Evolutionary conservation across 1,140 invertebrate species (phyloP), one percentile per base, ranked within the genome.

Genomic region (Fopius arisanus): DNA sequence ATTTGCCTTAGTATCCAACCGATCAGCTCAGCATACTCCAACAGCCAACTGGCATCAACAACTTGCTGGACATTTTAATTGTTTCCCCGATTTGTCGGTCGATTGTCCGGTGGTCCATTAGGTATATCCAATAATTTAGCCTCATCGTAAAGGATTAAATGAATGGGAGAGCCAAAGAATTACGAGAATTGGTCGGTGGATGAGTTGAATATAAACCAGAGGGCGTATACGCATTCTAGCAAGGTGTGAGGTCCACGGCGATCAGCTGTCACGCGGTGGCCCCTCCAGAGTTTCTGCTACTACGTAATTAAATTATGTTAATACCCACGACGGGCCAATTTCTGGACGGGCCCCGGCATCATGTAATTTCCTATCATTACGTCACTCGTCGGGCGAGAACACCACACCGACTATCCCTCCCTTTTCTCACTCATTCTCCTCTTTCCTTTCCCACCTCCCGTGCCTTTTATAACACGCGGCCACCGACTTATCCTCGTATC

Each of bases 261-360:
- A 67, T 71, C 68, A 73, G 70, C 72, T 73, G 72, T 73, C 72
- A 67, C 43, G 72, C 43, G 72, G 71, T 67, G 63, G 71, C 71
- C 67, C 67, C 51, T 59, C 65, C 62, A 33, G 67, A 76, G 68
- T 77, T 54, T 65, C 72, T 65, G 54, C 66, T 79, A 77, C 80
- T 82, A 74, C 69, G 77, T 76, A 79, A 82, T 82, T 82, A 81
- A 80, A 80, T 78, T 75, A 72, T 71, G 76, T 68, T 79, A 79
- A 79, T 80, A 77, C 76, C 67, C 51, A 65, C 65, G 71, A 73
- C 71, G 72, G 37, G 72, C 66, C 72, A 73, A 73, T 73, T 73
- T 73, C 72, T 73, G 72, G 66, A 73, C 48, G 72, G 62, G 29
- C 12, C 62, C 59, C 73, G 67, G 70, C 63, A 70, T 77, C 70